A percentile compares a stretch with the other conserved stretches of the same genome.
Evolutionary conservation across 2,113 vertebrate species (phyloP).

Genomic region (Phaethon lepturus): DNA sequence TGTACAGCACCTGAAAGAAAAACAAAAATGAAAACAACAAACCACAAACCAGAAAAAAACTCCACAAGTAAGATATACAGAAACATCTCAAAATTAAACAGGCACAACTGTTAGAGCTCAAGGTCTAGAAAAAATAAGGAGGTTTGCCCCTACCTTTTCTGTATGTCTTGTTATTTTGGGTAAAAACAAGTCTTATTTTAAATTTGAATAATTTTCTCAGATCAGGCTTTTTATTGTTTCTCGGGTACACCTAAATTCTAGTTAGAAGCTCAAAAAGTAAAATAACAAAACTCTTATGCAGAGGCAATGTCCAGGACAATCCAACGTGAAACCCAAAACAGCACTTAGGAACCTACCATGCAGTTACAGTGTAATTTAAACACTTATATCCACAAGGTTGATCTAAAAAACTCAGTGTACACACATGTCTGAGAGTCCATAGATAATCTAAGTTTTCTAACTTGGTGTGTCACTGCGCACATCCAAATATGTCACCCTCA

Average conservation of each 20-base stretch:
- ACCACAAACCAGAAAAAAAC: accelerated
- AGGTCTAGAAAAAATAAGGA: accelerated
- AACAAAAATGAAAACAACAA: not conserved
- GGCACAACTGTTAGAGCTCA: not conserved
- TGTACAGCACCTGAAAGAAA: not conserved
- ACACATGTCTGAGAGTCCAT: not conserved
- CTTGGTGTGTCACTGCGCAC: not conserved
- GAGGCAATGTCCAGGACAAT: not conserved
- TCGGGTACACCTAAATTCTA: not conserved
- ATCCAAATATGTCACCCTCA: not conserved
- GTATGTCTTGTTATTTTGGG: not conserved
- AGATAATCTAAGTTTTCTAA: not conserved
- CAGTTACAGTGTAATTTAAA: not conserved
- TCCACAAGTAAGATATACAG: not conserved
- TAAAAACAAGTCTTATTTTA: not conserved
- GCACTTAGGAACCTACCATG: not conserved
- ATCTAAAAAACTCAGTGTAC: not conserved
- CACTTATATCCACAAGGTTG: not conserved
- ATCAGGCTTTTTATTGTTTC: not conserved
- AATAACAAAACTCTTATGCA: not conserved
- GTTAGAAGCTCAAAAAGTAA: not conserved
- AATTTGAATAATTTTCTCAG: not conserved
- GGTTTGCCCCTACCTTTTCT: accelerated
- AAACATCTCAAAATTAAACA: not conserved
- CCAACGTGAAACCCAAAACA: not conserved